Evolutionary conservation across 2,888 invertebrate genomes (phyloP), one percentile per base, ranked within the genome.

Genomic region (Agrotis ipsilon): DNA sequence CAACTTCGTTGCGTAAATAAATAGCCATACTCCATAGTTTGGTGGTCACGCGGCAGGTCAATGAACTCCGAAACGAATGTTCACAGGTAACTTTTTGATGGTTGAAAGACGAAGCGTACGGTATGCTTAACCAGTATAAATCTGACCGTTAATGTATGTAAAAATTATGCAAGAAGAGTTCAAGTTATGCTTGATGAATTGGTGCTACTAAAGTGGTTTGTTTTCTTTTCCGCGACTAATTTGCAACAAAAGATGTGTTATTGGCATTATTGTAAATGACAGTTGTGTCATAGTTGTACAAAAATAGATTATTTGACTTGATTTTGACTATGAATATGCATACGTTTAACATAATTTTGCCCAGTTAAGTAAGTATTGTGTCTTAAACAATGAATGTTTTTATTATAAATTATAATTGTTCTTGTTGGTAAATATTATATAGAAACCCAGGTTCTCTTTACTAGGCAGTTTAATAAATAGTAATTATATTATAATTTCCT

Each of bases 1-100:
- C 71, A 78, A 85, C 66, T 78, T 71, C 46, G 66, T 77, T 82
- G 77, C 68, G 65, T 82, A 76, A 82, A 72, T 76, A 85, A 78
- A 82, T 69, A 67, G 58, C 65, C 57, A 58, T 76, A 80, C 58
- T 74, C 59, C 54, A 62, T 78, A 82, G 59, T 74, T 84, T 63
- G 68, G 58, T 49, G 69, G 76, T 84, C 86, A 84, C 79, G 85
- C 64, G 65, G 66, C 52, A n/a, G 76, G 78, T 83, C 70, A 70
- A 62, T 52, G 80, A 66, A 69, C 85, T 43, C 49, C 73, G 32
- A 86, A 81, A 69, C 55, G 52, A 58, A 68, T 72, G 61, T 69
- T 59, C 69, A 54, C 72, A 59, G 62, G 61, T 67, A 27, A 73
- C 39, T 63, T 68, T n/a, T 79, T 72, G 58, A 58, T 45, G 62